These are phyloP conservation scores for Xylocopa sonorina DNA, from an alignment of 1,140 invertebrate species.

Conservation along the genomic window DNA sequence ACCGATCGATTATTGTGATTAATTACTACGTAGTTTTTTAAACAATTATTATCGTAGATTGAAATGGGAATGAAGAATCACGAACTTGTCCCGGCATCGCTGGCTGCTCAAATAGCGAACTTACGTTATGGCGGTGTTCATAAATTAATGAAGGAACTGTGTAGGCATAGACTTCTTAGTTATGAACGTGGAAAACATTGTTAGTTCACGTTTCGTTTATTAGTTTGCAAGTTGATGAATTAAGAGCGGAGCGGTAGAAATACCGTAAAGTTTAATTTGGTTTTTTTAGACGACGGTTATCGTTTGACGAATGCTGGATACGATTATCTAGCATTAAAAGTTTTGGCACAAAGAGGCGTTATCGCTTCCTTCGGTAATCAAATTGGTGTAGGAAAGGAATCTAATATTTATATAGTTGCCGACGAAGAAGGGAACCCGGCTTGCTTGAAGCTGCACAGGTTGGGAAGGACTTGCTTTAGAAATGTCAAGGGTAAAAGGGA, in stretches of 20 bases:
- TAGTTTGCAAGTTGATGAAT: not conserved
- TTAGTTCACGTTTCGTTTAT: constrained; percentile 79
- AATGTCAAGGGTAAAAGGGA: constrained; percentile 98
- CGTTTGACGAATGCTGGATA: constrained; percentile 97
- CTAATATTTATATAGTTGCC: constrained; percentile 95
- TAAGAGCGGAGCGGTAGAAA: not conserved
- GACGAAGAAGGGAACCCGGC: constrained; percentile 88
- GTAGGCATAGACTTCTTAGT: constrained; percentile 93
- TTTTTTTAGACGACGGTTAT: constrained; percentile 94
- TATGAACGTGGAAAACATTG: constrained; percentile 97
- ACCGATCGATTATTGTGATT: no score
- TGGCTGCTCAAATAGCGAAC: constrained; percentile 97
- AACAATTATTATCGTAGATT: constrained; percentile 85
- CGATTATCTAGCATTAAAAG: constrained; percentile 97
- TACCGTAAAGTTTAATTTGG: not conserved
- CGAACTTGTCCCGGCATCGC: constrained; percentile 94
- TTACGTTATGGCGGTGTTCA: constrained; percentile 96
- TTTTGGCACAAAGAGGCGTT: constrained; percentile 89
- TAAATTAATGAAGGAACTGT: constrained; percentile 94
- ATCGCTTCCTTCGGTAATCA: constrained; percentile 97
- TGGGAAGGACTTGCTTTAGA: constrained; percentile 97
- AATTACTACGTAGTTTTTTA: no score
- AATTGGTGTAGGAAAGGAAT: constrained; percentile 99
- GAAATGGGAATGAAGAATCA: constrained; percentile 99
- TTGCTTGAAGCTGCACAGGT: constrained; percentile 96